Base-by-base conservation (phyloP, 1,140 invertebrate genomes). In the Brachionus paranguensis region DNA sequence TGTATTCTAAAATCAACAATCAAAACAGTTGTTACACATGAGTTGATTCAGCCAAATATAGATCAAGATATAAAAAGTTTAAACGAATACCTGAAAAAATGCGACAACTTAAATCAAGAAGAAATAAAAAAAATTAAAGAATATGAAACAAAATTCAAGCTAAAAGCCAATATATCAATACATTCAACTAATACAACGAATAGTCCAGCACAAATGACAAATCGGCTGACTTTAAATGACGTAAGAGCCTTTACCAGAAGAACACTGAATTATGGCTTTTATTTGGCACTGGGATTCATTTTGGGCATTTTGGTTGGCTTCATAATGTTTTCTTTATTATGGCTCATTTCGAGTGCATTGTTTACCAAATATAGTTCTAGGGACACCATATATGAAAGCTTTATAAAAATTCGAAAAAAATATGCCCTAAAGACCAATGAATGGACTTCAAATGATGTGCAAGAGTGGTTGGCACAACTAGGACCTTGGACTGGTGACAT, bases 401-500 rank as follows among this genome's bases (percentile, higher is more conserved):
- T 20, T 17, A 20, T n/a, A 4, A 20, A 41, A 50, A 45, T 60
- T 20, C 50, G 78, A 2, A 68, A 41, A 27, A 81, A 81, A 47
- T 81, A 81, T 29, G 27, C 53, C 1, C 0, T 45, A 20, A 10
- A 41, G 43, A 12, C 33, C 7, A 3, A 29, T 7, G 27, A 60
- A 41, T 81, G 78, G 78, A 64, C 24, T 27, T 37, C 53, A 3
- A 33, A 5, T 43, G 53, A 81, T 10, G 53, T 64, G 2, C 33
- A 81, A 47, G 78, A 81, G 27, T 81, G 78, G 78, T 47, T 81
- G 29, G 3, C n/a, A 27, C 53, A 81, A 27, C 29, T 81, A 12
- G 78, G 78, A 45, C 78, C 78, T 37, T 81, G 78, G 78, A 81
- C 78, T 27, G 24, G 11, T 14, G 53, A 81, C 43, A 64, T 81